Evolutionary conservation across 2,113 vertebrate genomes (phyloP), one percentile per base, ranked within the genome.

Genomic region (Siniperca knerii): DNA sequence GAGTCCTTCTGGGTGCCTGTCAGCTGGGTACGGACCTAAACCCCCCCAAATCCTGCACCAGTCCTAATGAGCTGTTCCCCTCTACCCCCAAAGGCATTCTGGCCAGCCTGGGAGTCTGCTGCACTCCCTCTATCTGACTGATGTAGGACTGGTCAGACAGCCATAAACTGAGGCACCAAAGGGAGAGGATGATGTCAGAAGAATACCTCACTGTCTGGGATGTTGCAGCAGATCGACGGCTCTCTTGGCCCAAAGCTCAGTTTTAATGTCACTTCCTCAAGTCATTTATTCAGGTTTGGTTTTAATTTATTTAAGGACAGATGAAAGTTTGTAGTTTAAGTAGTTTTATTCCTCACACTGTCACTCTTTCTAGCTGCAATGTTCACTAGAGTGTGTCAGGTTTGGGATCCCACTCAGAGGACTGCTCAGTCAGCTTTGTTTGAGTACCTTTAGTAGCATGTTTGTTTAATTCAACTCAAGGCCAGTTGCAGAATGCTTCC

Each of bases 1-100:
- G 98, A 98, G 79, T 91, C 95, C 5, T 96, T 97, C 84, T 99
- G 98, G 98, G 97, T 99, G 44, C 98, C 98, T 60, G 16, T 97
- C 73, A 90, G 42, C 84, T 99, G 98, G 98, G 96, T 98, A 81
- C 96, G 96, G 92, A 96, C 95, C 91, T 98, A 95, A 92, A 72
- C 52, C 1, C 29, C 29, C 35, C 33, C 40, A 35, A 58, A n/a
- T 21, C 71, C 81, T 23, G 58, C 80, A 72, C 86, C 57, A 13
- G 55, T 81, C 57, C 61, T 33, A 20, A 57, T 70, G 66, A 80
- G n/a, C 69, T n/a, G 40, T 60, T 13, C 20, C 48, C n/a, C 1
- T 46, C 46, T 44, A 44, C 33, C 18, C 11, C 20, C 13, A 58
- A 61, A 74, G 67, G 7, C 50, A 62, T 46, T 29, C 54, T 60